Evolutionary conservation across 2,888 invertebrate species (phyloP), one percentile per base, ranked within the genome.

Genomic region (Morpho achilles): DNA sequence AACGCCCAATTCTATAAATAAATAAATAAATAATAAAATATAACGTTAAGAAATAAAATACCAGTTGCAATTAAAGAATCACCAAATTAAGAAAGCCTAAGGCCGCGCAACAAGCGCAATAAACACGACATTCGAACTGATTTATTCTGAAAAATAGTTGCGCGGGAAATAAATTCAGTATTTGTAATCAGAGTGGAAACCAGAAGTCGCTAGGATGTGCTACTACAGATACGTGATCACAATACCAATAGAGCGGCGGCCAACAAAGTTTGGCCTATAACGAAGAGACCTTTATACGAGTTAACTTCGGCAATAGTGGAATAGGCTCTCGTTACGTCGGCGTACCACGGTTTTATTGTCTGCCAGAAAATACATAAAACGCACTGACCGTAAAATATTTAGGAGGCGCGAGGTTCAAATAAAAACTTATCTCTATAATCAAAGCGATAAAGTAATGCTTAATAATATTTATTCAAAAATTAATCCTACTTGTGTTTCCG

Each of bases 151-250:
- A 51, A 56, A 60, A 58, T 50, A 60, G 4, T 32, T 32, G 58
- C 49, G 40, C 55, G 55, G 63, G 67, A 75, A 72, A 70, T 71
- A 74, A 78, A 76, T 76, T 77, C 73, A 73, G 73, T 76, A 82
- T 83, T 82, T 78, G 79, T 84, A 82, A 83, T 80, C 84, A 80
- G 74, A 63, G 70, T 74, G 69, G 78, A 79, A 82, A 81, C 81
- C 82, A 77, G 87, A 80, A 87, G 87, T 83, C 77, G 72, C 75
- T 79, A 77, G 79, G 75, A 79, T 80, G 77, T 80, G 82, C 80
- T 79, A 80, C 82, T 69, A 32, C 32, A 63, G 57, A 62, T 78
- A 88, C 88, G 88, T 88, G 88, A 71, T 67, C 50, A 44, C 53
- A 69, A 69, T 73, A 82, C 75, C 72, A 83, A 87, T 79, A 68